Conservation (phyloP, 2,888 invertebrate species). For the Ganaspis brasiliensis region DNA sequence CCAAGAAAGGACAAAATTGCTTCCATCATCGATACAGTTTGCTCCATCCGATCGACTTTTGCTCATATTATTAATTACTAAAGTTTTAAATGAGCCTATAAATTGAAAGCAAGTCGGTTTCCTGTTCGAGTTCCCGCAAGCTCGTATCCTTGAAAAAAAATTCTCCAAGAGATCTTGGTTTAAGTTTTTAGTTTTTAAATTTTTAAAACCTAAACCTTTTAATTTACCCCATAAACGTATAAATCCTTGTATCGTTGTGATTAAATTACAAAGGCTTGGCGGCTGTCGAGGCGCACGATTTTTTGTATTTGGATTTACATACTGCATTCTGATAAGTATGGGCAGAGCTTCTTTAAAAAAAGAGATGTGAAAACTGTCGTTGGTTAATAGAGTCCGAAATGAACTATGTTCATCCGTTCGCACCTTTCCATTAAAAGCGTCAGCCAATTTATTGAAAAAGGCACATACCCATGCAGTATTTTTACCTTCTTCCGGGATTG, state of each 20-base stretch:
- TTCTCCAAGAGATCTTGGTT: slow-evolving; percentile 54
- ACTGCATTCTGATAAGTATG: background rate
- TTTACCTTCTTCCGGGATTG: slow-evolving; percentile 14
- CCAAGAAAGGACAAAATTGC: background rate
- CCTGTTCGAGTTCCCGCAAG: slow-evolving; percentile 27
- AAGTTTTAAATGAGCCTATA: slow-evolving; percentile 18
- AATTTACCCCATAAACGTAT: slow-evolving; percentile 15
- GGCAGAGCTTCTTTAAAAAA: background rate
- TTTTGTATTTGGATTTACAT: slow-evolving; percentile 2
- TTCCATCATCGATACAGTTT: slow-evolving; percentile 17
- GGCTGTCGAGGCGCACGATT: background rate
- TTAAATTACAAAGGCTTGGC: slow-evolving; percentile 44
- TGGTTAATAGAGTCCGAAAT: background rate
- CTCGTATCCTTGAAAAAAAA: slow-evolving; percentile 46
- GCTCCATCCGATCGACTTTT: background rate
- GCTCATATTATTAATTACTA: slow-evolving; percentile 42
- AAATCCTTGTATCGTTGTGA: slow-evolving; percentile 29
- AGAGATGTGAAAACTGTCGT: background rate
- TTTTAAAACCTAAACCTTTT: slow-evolving; percentile 25
- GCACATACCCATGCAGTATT: slow-evolving; percentile 6
- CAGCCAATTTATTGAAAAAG: slow-evolving; percentile 36
- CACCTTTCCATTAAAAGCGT: slow-evolving; percentile 31
- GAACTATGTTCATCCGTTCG: background rate
- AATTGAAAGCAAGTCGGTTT: slow-evolving; percentile 45
- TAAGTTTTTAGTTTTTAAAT: slow-evolving; percentile 23